These are phyloP conservation scores for Virgularia gustaviana DNA, from an alignment of 92 coral and sea anemone genomes.

Conservation along the genomic window DNA sequence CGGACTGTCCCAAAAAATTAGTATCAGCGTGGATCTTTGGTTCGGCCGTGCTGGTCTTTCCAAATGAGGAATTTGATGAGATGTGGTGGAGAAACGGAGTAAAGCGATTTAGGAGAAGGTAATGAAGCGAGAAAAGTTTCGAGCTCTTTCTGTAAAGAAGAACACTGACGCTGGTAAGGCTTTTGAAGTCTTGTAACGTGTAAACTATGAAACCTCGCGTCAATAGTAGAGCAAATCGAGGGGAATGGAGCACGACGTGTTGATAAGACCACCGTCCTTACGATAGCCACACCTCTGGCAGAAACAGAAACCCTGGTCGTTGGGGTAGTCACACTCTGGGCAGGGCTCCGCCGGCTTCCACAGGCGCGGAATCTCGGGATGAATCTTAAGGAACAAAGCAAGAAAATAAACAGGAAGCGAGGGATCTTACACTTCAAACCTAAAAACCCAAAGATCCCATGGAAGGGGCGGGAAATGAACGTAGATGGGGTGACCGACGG, in stretches of 20 bases:
- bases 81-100: conserved; percentile 6
- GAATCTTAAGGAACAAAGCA: too few relatives aligned
- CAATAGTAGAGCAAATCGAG: not conserved
- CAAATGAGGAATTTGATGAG: conserved; percentile 6
- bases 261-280: not conserved
- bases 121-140: not conserved
- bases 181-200: not conserved
- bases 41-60: conserved; percentile 21
- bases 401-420: too few relatives aligned
- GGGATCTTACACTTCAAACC: not conserved
- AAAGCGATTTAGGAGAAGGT: conserved; percentile 23
- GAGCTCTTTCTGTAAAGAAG: conserved; percentile 1
- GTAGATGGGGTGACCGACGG: not conserved
- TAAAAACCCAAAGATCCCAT: conserved; percentile 5
- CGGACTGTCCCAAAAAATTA: too few relatives aligned
- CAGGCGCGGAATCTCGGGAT: not conserved
- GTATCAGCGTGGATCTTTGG: conserved; percentile 32
- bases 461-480: not conserved
- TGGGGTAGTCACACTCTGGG: conserved; percentile 6
- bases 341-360: conserved; percentile 5
- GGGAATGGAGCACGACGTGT: not conserved
- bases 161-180: conserved; percentile 1
- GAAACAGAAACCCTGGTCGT: not conserved
- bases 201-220: not conserved
- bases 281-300: conserved; percentile 23